A percentile compares a stretch with the other conserved stretches of the same genome.
These are phyloP conservation scores for Myotis myotis DNA, from an alignment of 2,797 vertebrate genomes.

Conservation along the genomic window DNA sequence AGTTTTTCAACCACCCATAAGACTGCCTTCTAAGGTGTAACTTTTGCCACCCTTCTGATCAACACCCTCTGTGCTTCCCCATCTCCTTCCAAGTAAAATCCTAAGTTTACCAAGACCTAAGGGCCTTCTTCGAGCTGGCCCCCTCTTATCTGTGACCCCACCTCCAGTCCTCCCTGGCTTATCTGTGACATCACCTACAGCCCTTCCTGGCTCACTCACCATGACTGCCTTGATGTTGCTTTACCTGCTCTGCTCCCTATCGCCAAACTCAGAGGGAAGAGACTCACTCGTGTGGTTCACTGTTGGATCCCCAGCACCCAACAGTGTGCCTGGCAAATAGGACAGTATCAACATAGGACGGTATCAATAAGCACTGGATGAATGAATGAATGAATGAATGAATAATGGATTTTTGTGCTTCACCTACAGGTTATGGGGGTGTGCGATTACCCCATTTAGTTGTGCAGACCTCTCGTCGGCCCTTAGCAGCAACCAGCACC, in stretches of 20 bases:
- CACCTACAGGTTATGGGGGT: constrained; percentile 15
- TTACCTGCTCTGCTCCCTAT: not conserved
- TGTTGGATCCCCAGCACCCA: too few species aligned
- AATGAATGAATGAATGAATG: not conserved
- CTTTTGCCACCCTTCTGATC: not conserved
- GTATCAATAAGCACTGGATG: not conserved
- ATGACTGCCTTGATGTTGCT: not conserved
- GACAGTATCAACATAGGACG: rapidly evolving
- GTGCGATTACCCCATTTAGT: not conserved
- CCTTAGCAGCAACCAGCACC: constrained; percentile 6
- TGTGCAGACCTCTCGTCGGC: not conserved
- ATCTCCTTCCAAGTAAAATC: not conserved
- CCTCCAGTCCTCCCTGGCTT: not conserved
- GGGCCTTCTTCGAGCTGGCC: not conserved
- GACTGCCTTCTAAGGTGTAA: not conserved
- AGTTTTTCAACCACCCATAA: not conserved
- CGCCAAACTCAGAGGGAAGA: not conserved
- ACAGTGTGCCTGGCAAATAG: not conserved
- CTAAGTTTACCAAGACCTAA: not conserved
- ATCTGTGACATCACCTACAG: not conserved
- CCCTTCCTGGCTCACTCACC: too few species aligned
- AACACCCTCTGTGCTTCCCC: not conserved
- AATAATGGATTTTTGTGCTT: not conserved
- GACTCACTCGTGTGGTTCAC: not conserved
- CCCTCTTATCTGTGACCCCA: not conserved